Base-by-base conservation (phyloP, 2,888 invertebrate species). In the Erynnis tages region DNA sequence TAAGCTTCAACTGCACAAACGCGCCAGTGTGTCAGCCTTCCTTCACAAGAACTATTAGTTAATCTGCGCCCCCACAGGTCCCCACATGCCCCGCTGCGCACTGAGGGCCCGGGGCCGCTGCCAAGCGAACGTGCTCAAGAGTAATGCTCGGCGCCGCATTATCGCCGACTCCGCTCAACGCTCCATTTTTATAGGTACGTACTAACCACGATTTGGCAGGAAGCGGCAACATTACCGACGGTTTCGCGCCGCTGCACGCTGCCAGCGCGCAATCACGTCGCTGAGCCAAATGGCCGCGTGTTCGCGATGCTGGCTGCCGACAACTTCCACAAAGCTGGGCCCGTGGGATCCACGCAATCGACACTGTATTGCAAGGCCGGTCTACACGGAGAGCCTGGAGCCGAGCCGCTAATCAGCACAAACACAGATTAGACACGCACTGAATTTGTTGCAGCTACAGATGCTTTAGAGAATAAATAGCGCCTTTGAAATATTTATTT, bases 181-280 rank as follows among this genome's bases (percentile, higher is more conserved):
- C 13, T 38, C n/a, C n/a, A n/a, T n/a, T n/a, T n/a, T n/a, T n/a
- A n/a, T n/a, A n/a, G n/a, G n/a, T n/a, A n/a, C n/a, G n/a, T 23
- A 21, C 38, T 21, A 38, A 38, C 38, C 38, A 38, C 21, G 13
- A 8, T 38, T 38, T 38, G 38, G 38, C 38, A 38, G 38, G 37
- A 37, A 19, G 8, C 38, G 21, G 11, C 8, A 23, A 13, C 38
- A 19, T 23, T 38, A 38, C 13, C 4, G 23, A 23, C 4, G 23
- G 21, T 21, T 38, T 6, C 13, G 3, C 13, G 38, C n/a, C 40
- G 5, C 25, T 40, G 40, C 40, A 14, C 40, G n/a, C 8, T 40
- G 14, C 23, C 23, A 21, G 14, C 25, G 7, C 13, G 13, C 21
- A 21, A 23, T 8, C 25, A 13, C 14, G 2, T 10, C 14, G 14